Conservation (phyloP, 2,113 vertebrate species). For the Carassius gibelio region DNA sequence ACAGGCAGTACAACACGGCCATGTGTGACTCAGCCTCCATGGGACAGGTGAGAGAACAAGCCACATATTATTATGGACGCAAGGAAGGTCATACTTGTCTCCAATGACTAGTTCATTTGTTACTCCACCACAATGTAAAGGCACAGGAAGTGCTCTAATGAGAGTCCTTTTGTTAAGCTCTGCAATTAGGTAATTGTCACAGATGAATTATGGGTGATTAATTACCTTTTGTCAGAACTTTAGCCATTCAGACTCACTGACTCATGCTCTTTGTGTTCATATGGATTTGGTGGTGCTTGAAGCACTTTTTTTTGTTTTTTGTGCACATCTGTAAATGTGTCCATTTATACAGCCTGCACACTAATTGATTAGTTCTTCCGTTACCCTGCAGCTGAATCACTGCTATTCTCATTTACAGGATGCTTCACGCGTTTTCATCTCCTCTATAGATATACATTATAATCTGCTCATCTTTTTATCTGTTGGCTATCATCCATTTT, state of each 20-base stretch:
- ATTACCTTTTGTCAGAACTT: conserved; percentile 24
- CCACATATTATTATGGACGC: neutral
- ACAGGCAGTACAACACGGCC: conserved; percentile 82
- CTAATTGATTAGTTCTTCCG: conserved; percentile 22
- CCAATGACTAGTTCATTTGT: neutral
- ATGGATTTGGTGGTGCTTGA: neutral
- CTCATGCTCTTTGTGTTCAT: conserved; percentile 17
- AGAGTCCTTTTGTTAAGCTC: conserved; percentile 11
- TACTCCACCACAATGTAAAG: neutral
- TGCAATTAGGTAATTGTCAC: conserved; percentile 31
- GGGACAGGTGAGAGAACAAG: conserved; percentile 77
- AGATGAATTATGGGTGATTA: conserved; percentile 31
- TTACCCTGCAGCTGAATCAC: conserved; percentile 24
- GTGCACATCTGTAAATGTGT: conserved; percentile 25
- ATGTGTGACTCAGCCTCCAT: conserved; percentile 82
- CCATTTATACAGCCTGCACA: neutral
- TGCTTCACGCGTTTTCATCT: neutral
- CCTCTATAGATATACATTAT: neutral
- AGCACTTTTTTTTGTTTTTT: neutral
- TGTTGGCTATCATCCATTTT: conserved; percentile 17
- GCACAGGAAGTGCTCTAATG: conserved; percentile 1
- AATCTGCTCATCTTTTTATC: conserved; percentile 14
- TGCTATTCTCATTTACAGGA: conserved; percentile 11
- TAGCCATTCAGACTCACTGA: conserved; percentile 8
- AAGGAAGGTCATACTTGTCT: neutral